Conservation (phyloP, 1,140 invertebrate species). For the Pseudobourletiella spinata region DNA sequence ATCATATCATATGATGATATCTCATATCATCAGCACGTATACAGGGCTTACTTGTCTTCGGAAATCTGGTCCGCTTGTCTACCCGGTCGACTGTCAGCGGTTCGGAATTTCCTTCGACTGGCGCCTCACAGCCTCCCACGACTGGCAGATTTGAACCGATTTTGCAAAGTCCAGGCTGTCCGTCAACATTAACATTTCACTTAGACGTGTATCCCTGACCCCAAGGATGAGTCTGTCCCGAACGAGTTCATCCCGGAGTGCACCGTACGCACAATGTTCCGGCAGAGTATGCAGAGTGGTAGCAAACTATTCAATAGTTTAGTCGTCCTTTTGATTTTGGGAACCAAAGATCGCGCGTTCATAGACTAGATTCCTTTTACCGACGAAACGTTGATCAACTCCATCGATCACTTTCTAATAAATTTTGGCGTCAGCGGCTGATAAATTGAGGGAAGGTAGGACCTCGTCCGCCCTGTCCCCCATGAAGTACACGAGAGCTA, state of each 20-base stretch:
- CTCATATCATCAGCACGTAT: no score
- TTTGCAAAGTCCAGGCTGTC: slow-evolving; percentile 36
- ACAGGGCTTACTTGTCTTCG: no score
- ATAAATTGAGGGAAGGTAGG: slow-evolving; percentile 1
- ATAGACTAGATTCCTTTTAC: slow-evolving; percentile 28
- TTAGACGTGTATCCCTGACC: slow-evolving; percentile 35
- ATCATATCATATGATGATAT: no score
- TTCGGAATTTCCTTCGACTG: no score
- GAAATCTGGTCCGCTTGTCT: no score
- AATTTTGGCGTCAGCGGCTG: slow-evolving; percentile 24
- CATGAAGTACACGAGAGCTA: background rate
- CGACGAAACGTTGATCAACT: slow-evolving; percentile 29
- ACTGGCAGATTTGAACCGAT: slow-evolving; percentile 34
- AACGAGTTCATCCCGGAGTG: slow-evolving; percentile 6
- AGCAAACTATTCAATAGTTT: slow-evolving; percentile 33
- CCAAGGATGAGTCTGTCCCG: slow-evolving; percentile 38
- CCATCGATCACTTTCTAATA: slow-evolving; percentile 14
- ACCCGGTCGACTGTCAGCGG: no score
- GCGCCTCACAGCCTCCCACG: slow-evolving; percentile 33
- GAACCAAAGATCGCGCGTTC: slow-evolving; percentile 32
- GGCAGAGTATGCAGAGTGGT: slow-evolving; percentile 22
- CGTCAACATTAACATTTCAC: slow-evolving; percentile 38
- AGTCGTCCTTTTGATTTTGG: slow-evolving; percentile 21
- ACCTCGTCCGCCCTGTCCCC: slow-evolving; percentile 16
- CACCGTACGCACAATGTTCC: slow-evolving; percentile 5